These are phyloP conservation scores for Melinaea menophilus DNA, from an alignment of 2,888 invertebrate species.

Conservation along the genomic window DNA sequence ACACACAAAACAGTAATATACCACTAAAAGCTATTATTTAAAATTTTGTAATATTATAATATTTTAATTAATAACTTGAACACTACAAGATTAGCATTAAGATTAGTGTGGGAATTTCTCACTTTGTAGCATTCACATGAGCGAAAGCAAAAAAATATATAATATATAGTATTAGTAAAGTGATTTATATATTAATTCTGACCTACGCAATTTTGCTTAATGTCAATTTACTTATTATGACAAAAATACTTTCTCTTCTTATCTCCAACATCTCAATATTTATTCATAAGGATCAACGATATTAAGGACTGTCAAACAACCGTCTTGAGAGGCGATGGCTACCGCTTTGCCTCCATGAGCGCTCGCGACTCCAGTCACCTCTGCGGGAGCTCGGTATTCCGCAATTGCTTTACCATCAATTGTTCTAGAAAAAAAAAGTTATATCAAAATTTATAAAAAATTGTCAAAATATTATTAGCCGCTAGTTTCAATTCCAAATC, in stretches of 20 bases:
- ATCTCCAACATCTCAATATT: conserved; percentile 19
- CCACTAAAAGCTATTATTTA: too few relatives aligned
- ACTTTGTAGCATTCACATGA: too few relatives aligned
- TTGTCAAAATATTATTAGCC: neutral
- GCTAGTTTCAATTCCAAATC: neutral
- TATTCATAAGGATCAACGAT: conserved; percentile 73
- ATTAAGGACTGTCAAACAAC: conserved; percentile 93
- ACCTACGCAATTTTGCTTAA: neutral
- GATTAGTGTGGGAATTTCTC: too few relatives aligned
- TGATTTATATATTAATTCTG: neutral
- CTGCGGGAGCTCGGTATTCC: conserved; percentile 94
- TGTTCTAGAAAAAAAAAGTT: conserved; percentile 75
- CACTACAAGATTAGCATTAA: too few relatives aligned
- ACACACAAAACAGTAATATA: neutral
- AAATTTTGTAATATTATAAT: too few relatives aligned
- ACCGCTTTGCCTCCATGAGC: conserved; percentile 89
- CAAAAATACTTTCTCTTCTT: neutral
- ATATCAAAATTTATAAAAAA: too few relatives aligned
- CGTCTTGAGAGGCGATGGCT: conserved; percentile 94
- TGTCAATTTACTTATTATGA: too few relatives aligned
- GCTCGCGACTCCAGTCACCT: conserved; percentile 91
- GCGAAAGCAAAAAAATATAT: too few relatives aligned
- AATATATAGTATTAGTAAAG: too few relatives aligned
- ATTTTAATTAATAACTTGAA: too few relatives aligned
- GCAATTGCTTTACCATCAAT: conserved; percentile 94